Base-by-base conservation (phyloP, 1,140 invertebrate genomes). In the Drosophila sturtevanti region DNA sequence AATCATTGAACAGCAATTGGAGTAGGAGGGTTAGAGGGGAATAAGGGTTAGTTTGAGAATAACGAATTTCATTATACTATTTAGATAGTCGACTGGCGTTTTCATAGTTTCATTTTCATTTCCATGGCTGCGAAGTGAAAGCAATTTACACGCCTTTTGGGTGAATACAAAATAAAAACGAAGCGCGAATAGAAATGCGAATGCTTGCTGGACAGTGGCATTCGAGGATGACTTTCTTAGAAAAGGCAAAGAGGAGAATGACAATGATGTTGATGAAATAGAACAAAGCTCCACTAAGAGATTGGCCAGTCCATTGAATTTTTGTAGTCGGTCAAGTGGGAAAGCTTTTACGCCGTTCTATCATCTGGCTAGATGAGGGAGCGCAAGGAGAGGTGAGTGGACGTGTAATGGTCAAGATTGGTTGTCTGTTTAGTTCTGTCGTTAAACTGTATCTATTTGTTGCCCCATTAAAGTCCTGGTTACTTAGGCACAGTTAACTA, bases 91-190 rank as follows among this genome's bases (percentile, higher is more conserved):
- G 64, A 64, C 51, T 59, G 74, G 78, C 74, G 82, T 76, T 87
- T 80, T 87, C 41, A 48, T 76, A 78, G 81, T 86, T 86, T 86
- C 74, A 75, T 86, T 87, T 87, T 84, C 63, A 72, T 78, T 77
- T 62, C 55, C 63, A 63, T 48, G 75, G 68, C 68, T 62, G 78
- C 81, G 81, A 68, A 87, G 82, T 80, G 82, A 81, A 86, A 87
- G 79, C 78, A 79, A 87, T 87, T 86, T 79, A 82, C 82, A 76
- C 82, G 79, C 71, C 64, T 85, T 77, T 86, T 79, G 61, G 71
- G 37, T 58, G 63, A 86, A 68, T 76, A 66, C 51, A 76, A 79
- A 86, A 86, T 84, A 79, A 87, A 84, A 77, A 41, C 38, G 64
- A 72, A 72, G 67, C 63, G 81, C 68, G 76, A 70, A 86, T 87